These are phyloP conservation scores for Gastrophysa polygoni DNA, from an alignment of 2,888 invertebrate genomes.

Conservation along the genomic window DNA sequence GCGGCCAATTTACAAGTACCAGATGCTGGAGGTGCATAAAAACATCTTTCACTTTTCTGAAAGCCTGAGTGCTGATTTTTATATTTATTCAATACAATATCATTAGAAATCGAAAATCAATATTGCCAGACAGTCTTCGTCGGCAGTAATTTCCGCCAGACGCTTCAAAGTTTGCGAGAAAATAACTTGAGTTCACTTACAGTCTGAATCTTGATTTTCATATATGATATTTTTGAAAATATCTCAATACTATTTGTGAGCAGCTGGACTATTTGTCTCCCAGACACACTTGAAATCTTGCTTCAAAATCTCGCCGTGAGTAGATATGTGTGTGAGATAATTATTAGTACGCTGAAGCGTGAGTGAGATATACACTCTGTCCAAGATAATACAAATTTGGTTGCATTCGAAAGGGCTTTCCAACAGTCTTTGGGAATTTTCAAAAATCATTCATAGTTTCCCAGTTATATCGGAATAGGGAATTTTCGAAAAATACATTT, in stretches of 20 bases:
- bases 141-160: not conserved
- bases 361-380: too few species aligned
- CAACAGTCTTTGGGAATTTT: not conserved
- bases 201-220: slow-evolving; percentile 1
- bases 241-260: not conserved
- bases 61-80: not conserved
- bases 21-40: not conserved
- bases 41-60: not conserved
- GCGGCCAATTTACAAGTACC: not conserved
- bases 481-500: too few species aligned
- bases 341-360: not conserved
- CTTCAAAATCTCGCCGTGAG: not conserved
- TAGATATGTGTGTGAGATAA: not conserved
- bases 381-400: not conserved
- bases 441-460: not conserved
- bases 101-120: not conserved
- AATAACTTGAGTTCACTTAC: not conserved
- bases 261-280: not conserved
- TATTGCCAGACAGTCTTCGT: not conserved
- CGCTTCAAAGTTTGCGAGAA: slow-evolving; percentile 2
- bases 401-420: too few species aligned
- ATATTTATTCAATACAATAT: not conserved
- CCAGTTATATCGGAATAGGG: too few species aligned
- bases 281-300: not conserved
- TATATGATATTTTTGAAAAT: slow-evolving; percentile 2